Evolutionary conservation across 2,797 vertebrate species (phyloP).

Genomic region (Semaprochilodus insignis): DNA sequence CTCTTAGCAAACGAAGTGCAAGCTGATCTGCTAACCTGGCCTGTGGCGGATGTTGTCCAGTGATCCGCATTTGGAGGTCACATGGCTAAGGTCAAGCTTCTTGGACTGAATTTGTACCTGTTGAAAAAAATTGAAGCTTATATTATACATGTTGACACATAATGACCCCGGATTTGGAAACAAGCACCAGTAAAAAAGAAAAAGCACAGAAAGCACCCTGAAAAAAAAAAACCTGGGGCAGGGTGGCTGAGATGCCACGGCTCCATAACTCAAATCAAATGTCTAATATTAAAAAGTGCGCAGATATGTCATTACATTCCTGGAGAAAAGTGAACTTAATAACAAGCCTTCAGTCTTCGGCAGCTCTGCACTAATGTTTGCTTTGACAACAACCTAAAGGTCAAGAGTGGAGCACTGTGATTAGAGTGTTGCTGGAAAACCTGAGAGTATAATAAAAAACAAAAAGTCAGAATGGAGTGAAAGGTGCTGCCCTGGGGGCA

Average conservation of each 20-base stretch:
- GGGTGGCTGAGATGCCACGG: no score
- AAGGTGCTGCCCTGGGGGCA: background rate
- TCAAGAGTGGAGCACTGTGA: background rate
- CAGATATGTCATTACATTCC: background rate
- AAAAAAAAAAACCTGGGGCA: background rate
- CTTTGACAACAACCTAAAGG: background rate
- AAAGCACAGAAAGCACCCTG: background rate
- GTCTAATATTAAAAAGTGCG: background rate
- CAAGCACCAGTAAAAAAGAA: background rate
- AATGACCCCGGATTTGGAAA: background rate
- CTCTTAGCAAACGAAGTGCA: background rate
- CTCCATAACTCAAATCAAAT: background rate
- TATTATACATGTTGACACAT: background rate
- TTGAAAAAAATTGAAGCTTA: constrained; percentile 28
- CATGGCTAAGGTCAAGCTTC: constrained; percentile 98
- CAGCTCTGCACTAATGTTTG: background rate
- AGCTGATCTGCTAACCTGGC: constrained; percentile 85
- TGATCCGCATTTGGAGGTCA: constrained; percentile 98
- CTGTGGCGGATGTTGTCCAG: constrained; percentile 97
- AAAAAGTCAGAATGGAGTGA: background rate
- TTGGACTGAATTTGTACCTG: constrained; percentile 96
- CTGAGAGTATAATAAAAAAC: constrained; percentile 16
- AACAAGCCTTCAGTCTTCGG: background rate
- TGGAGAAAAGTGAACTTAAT: background rate
- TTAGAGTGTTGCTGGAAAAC: constrained; percentile 4